A percentile compares a stretch with the other conserved stretches of the same genome.
Conservation (phyloP, 37 sponge, comb jelly and placozoan genomes). For the Diacarnus erythraeanus region DNA sequence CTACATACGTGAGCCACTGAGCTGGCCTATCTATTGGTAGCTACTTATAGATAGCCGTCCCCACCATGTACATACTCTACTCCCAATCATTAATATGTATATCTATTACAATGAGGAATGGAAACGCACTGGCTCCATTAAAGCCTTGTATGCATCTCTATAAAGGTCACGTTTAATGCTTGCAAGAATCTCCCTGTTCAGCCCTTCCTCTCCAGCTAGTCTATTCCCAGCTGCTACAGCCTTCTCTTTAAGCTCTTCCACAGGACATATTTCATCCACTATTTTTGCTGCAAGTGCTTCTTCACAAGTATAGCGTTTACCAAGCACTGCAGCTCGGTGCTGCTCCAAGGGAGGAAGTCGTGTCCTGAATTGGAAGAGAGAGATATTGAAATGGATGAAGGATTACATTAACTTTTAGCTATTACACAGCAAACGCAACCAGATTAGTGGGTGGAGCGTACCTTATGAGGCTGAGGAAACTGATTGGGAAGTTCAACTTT, state of each 20-base stretch:
- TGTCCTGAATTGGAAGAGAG: conserved; percentile 14
- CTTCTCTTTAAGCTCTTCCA: conserved; percentile 15
- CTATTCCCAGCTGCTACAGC: conserved; percentile 32
- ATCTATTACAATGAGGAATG: conserved; percentile 28
- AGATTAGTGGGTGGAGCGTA: too few relatives aligned
- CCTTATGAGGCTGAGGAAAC: conserved; percentile 39
- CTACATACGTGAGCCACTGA: too few relatives aligned
- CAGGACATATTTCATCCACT: conserved; percentile 23
- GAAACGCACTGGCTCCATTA: conserved; percentile 13
- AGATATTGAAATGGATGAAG: not conserved
- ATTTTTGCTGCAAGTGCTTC: conserved; percentile 49
- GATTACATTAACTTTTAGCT: not conserved
- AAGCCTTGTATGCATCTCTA: conserved; percentile 3
- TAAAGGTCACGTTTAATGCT: conserved; percentile 36
- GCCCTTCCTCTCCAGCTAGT: conserved; percentile 25
- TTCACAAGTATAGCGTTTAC: conserved; percentile 59
- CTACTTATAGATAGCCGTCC: too few relatives aligned
- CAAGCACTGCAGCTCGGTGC: conserved; percentile 29
- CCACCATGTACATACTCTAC: too few relatives aligned
- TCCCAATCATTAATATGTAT: too few relatives aligned
- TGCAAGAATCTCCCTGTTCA: conserved; percentile 34
- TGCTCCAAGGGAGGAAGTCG: conserved; percentile 38
- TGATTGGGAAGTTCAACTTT: conserved; percentile 29
- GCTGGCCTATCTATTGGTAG: too few relatives aligned
- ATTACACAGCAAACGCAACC: too few relatives aligned